A percentile compares a stretch with the other conserved stretches of the same genome.
Evolutionary conservation across 2,113 vertebrate species (phyloP).

Genomic region (Epinephelus cyanopodus): DNA sequence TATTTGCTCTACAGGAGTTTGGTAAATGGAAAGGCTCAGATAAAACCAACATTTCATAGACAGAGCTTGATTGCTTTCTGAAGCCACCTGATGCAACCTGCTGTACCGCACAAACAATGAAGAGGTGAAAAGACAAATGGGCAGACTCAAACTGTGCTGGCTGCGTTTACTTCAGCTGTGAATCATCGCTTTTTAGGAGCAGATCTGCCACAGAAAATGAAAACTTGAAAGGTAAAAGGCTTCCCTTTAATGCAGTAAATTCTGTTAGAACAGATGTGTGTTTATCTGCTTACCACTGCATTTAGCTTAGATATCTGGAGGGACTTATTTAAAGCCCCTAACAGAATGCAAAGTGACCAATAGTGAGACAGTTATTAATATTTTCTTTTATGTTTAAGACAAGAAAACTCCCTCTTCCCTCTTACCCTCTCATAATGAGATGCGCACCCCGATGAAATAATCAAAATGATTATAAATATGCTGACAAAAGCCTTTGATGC

Average conservation of each 20-base stretch:
- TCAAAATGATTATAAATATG: slow-evolving; percentile 69
- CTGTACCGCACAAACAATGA: slow-evolving; percentile 58
- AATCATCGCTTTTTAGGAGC: slow-evolving; percentile 46
- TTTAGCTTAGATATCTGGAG: slow-evolving; percentile 30
- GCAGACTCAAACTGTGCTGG: slow-evolving; percentile 11
- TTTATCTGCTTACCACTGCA: slow-evolving; percentile 52
- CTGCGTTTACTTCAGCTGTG: slow-evolving; percentile 16
- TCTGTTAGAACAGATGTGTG: slow-evolving; percentile 2
- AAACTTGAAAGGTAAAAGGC: slow-evolving; percentile 31
- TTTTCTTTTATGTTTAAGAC: slow-evolving; percentile 66
- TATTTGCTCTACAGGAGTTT: slow-evolving; percentile 23
- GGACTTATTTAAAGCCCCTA: slow-evolving; percentile 49
- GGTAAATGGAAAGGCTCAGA: slow-evolving; percentile 47
- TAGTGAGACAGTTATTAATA: slow-evolving; percentile 63
- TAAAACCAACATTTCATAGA: slow-evolving; percentile 64
- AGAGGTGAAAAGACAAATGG: slow-evolving; percentile 29
- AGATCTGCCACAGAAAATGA: slow-evolving; percentile 54
- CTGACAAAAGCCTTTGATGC: slow-evolving; percentile 80
- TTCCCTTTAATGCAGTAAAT: slow-evolving; percentile 33
- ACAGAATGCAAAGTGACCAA: slow-evolving; percentile 65
- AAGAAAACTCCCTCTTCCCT: slow-evolving; percentile 46
- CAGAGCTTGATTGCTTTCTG: slow-evolving; percentile 48
- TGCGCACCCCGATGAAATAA: slow-evolving; percentile 49
- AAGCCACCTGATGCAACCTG: slow-evolving; percentile 35
- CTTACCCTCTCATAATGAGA: slow-evolving; percentile 61